Percentiles rank a stretch among this genome's conserved stretches.
Evolutionary conservation across 2,888 invertebrate genomes (phyloP).

Genomic region (Isotomurus palustris): DNA sequence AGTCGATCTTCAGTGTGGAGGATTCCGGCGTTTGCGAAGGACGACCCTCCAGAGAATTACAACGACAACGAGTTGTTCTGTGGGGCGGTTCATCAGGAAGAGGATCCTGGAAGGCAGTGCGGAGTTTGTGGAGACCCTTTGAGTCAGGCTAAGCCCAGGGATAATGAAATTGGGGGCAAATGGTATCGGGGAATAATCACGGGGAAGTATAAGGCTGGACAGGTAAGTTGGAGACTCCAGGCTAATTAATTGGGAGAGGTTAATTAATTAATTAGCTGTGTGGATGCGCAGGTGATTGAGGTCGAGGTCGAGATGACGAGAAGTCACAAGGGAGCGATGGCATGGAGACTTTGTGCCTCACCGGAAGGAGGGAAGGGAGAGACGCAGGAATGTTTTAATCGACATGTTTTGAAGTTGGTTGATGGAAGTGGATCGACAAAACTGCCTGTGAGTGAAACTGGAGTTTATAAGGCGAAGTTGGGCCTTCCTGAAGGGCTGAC

Average conservation of each 20-base stretch:
- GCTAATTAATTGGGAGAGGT: no score
- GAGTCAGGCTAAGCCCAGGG: constrained; percentile 4
- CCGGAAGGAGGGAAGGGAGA: constrained; percentile 5
- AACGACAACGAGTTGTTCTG: constrained; percentile 57
- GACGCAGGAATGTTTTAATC: constrained; percentile 48
- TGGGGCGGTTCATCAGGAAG: constrained; percentile 51
- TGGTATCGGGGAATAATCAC: constrained; percentile 18
- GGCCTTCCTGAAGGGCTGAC: constrained; percentile 41
- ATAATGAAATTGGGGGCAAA: constrained; percentile 18
- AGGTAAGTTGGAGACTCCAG: background rate
- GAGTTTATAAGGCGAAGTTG: constrained; percentile 27
- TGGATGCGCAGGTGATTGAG: constrained; percentile 45
- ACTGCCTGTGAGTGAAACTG: constrained; percentile 36
- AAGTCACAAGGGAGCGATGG: constrained; percentile 50
- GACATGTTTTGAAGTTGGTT: constrained; percentile 47
- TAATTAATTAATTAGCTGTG: no score
- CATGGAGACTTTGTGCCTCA: constrained; percentile 49
- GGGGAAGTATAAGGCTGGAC: constrained; percentile 17
- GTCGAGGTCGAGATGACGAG: constrained; percentile 49
- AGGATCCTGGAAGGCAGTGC: constrained; percentile 2
- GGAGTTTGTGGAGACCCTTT: constrained; percentile 20
- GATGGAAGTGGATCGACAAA: constrained; percentile 46
- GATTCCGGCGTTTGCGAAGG: constrained; percentile 27
- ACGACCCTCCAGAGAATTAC: constrained; percentile 51
- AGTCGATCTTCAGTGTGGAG: constrained; percentile 32